Conservation (phyloP, 2,113 vertebrate species). For the Thamnophis sirtalis region DNA sequence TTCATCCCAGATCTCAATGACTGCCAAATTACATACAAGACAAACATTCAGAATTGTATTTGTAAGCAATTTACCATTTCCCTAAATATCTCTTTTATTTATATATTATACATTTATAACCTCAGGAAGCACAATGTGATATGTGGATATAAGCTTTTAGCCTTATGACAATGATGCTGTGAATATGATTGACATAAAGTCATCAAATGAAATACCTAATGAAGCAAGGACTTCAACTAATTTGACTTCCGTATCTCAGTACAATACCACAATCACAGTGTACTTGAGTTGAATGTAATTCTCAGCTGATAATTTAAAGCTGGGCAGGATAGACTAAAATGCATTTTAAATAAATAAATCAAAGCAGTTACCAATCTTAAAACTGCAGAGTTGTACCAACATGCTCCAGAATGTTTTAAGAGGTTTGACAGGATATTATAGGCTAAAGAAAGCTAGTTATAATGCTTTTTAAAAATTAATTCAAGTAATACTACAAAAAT, state of each 20-base stretch:
- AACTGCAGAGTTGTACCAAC: background rate
- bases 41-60: background rate
- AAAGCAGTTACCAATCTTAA: background rate
- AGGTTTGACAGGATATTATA: background rate
- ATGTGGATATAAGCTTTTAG: background rate
- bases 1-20: background rate
- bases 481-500: conserved; percentile 30
- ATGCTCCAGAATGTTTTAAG: background rate
- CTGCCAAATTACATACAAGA: background rate
- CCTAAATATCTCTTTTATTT: conserved; percentile 10
- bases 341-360: background rate
- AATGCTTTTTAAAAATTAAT: conserved; percentile 9
- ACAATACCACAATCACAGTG: background rate
- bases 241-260: background rate
- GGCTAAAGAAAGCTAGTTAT: background rate
- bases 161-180: background rate
- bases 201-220: background rate
- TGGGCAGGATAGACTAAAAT: background rate
- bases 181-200: background rate
- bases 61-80: background rate
- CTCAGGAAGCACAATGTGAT: background rate
- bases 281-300: background rate
- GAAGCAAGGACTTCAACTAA: background rate
- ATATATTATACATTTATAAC: background rate
- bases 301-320: background rate